Percentiles rank a stretch among this genome's conserved stretches.
Conservation (phyloP, 2,113 vertebrate species). For the Neopipo cinnamomea region DNA sequence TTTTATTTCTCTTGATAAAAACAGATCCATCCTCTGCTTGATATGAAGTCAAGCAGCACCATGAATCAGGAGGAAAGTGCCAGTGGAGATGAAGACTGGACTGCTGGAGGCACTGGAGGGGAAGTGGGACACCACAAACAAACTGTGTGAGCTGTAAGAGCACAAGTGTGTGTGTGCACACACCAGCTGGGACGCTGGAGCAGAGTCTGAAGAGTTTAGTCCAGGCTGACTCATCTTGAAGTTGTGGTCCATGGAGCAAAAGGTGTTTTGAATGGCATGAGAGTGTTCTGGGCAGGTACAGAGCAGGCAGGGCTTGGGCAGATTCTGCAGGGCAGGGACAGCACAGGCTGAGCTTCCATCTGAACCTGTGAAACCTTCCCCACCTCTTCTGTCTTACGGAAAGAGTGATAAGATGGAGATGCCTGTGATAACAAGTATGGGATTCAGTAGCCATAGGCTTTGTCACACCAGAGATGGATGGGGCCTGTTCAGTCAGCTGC, state of each 20-base stretch:
- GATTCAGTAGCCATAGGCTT: not conserved
- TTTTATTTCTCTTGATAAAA: slow-evolving; percentile 27
- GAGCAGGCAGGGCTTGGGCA: not conserved
- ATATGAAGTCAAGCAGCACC: not conserved
- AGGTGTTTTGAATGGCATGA: not conserved
- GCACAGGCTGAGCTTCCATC: not conserved
- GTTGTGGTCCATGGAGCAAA: not conserved
- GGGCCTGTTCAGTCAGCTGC: not conserved
- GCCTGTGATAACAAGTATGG: not conserved
- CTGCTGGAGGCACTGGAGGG: not conserved
- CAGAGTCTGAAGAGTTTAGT: no score
- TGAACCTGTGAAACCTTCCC: not conserved
- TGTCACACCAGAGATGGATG: not conserved
- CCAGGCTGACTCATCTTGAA: not conserved
- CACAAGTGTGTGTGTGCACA: not conserved
- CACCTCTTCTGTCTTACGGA: not conserved
- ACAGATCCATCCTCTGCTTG: not conserved
- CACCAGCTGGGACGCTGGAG: not conserved
- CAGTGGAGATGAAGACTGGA: not conserved
- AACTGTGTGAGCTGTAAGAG: not conserved
- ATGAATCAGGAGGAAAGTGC: not conserved
- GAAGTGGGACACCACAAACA: not conserved
- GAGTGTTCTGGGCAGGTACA: not conserved
- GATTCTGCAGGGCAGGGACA: not conserved
- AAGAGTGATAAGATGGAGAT: not conserved